Conservation (phyloP, 2,113 vertebrate species). For the Ahaetulla prasina region DNA sequence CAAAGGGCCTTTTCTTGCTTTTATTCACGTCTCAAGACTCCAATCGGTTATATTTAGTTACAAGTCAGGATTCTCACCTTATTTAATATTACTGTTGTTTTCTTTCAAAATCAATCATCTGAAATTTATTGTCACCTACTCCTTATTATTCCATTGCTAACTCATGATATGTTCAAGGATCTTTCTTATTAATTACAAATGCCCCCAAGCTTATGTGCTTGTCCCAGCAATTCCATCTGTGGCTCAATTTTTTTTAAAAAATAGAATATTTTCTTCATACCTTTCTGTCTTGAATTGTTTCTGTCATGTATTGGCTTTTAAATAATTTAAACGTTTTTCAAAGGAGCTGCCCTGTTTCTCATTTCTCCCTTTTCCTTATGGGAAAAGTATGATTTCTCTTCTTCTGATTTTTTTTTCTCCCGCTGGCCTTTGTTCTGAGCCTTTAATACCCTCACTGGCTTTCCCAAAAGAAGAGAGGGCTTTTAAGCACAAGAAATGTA, state of each 20-base stretch:
- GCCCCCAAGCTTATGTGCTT: neutral
- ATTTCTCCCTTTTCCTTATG: conserved; percentile 52
- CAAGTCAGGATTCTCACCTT: conserved; percentile 2
- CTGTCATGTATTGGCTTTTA: conserved; percentile 52
- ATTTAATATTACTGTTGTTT: neutral
- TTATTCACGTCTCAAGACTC: neutral
- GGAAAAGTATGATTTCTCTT: conserved; percentile 60
- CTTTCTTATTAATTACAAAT: conserved; percentile 1
- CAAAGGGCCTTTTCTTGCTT: neutral
- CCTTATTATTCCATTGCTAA: neutral
- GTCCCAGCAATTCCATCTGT: neutral
- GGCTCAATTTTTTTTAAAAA: neutral
- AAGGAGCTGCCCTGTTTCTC: conserved; percentile 30
- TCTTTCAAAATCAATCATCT: neutral
- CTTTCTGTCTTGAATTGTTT: conserved; percentile 48
- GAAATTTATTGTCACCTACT: neutral
- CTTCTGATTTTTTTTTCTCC: conserved; percentile 41
- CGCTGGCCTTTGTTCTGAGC: conserved; percentile 45
- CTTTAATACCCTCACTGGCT: conserved; percentile 42
- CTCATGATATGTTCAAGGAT: neutral
- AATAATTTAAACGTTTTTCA: conserved; percentile 55
- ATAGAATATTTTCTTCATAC: conserved; percentile 10
- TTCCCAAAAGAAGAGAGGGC: neutral
- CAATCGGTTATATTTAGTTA: neutral
- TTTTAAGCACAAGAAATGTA: conserved; percentile 35